Evolutionary conservation across 2,113 vertebrate species (phyloP).

Genomic region (Stegostoma tigrinum): DNA sequence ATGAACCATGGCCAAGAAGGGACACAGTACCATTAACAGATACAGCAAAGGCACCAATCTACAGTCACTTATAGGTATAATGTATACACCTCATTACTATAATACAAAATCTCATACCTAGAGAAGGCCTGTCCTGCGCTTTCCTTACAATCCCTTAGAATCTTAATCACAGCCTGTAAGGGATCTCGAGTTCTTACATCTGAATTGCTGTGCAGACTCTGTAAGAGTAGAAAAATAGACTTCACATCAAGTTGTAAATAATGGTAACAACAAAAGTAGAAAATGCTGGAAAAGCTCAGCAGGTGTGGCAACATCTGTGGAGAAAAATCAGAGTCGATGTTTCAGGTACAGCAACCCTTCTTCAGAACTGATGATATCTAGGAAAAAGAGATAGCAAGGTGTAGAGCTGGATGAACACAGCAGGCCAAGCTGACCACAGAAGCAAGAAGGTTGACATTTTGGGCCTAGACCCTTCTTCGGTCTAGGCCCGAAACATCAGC

Average conservation of each 20-base stretch:
- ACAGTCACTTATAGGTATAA: neutral
- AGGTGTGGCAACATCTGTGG: too few species aligned
- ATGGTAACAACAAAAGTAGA: too few species aligned
- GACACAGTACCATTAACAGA: neutral
- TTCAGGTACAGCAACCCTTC: too few species aligned
- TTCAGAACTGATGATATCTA: too few species aligned
- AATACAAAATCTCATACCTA: slow-evolving; percentile 55
- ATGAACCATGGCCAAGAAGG: neutral
- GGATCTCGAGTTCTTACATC: slow-evolving; percentile 69
- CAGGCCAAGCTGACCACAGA: too few species aligned
- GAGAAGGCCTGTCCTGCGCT: slow-evolving; percentile 53
- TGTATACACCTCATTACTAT: neutral
- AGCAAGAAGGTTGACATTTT: too few species aligned
- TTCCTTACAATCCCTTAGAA: slow-evolving; percentile 72
- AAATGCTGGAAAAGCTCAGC: too few species aligned
- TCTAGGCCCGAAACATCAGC: too few species aligned
- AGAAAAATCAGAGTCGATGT: too few species aligned
- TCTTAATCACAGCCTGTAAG: slow-evolving; percentile 66
- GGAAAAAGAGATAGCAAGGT: too few species aligned
- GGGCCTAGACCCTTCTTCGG: too few species aligned
- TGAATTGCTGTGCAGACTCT: slow-evolving; percentile 67
- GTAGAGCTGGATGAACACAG: too few species aligned
- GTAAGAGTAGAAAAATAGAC: slow-evolving; percentile 40
- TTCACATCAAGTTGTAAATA: neutral
- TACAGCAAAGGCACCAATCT: neutral